Evolutionary conservation across 2,888 invertebrate species (phyloP).

Genomic region (Gasteruption jaculator): DNA sequence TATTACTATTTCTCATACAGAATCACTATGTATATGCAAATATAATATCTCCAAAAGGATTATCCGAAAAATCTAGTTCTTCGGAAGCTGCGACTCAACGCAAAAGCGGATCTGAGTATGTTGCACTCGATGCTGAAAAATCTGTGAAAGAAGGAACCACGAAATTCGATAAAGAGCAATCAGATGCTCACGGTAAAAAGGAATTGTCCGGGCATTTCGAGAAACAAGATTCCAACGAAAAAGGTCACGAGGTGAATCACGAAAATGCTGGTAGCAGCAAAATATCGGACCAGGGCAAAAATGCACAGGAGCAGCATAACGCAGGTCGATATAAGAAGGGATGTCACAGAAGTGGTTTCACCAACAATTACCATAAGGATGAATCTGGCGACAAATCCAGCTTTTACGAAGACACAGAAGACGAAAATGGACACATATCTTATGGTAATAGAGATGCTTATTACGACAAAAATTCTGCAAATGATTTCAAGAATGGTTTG

Average conservation of each 20-base stretch:
- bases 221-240: constrained; percentile 54
- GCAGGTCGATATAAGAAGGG: constrained; percentile 60
- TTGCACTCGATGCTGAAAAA: constrained; percentile 23
- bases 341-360: constrained; percentile 66
- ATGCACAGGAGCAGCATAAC: constrained; percentile 25
- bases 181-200: constrained; percentile 21
- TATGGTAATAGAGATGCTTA: constrained; percentile 41
- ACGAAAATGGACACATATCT: constrained; percentile 49
- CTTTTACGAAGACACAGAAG: constrained; percentile 62
- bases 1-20: too few relatives aligned
- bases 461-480: constrained; percentile 32
- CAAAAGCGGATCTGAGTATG: constrained; percentile 22
- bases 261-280: constrained; percentile 52
- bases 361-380: constrained; percentile 67
- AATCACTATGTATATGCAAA: too few relatives aligned
- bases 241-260: constrained; percentile 52
- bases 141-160: constrained; percentile 21
- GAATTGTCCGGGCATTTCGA: constrained; percentile 53
- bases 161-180: constrained; percentile 23
- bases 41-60: too few relatives aligned
- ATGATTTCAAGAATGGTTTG: constrained; percentile 27
- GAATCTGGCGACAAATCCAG: constrained; percentile 67
- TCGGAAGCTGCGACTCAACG: constrained; percentile 18
- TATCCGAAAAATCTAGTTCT: too few relatives aligned
- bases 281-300: constrained; percentile 27